Conservation (phyloP, 92 coral and sea anemone species). For the Phenganax stokvisi region DNA sequence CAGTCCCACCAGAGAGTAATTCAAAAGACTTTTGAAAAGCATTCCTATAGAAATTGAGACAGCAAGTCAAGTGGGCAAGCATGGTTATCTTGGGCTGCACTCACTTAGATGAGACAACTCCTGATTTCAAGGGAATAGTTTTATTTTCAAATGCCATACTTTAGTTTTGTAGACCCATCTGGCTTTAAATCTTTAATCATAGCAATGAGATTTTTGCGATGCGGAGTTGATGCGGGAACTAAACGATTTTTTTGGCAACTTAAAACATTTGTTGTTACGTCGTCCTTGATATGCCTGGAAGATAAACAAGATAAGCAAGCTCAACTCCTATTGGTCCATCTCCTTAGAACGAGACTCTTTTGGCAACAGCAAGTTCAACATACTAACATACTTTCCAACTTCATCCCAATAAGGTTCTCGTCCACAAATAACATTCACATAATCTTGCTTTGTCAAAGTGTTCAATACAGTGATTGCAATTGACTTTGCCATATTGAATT, state of each 20-base stretch:
- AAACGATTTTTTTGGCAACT: conserved; percentile 96
- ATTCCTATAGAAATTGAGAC: conserved; percentile 43
- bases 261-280: conserved; percentile 58
- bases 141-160: conserved; percentile 47
- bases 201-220: conserved; percentile 80
- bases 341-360: too few relatives aligned
- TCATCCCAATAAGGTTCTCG: conserved; percentile 92
- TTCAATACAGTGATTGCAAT: conserved; percentile 89
- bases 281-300: background rate
- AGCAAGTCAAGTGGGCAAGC: background rate
- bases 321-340: too few relatives aligned
- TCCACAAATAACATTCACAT: conserved; percentile 95
- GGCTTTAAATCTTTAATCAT: conserved; percentile 76
- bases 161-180: conserved; percentile 85
- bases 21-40: conserved; percentile 83
- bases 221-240: conserved; percentile 98
- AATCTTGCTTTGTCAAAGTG: conserved; percentile 93
- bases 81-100: too few relatives aligned
- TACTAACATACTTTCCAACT: conserved; percentile 71
- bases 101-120: background rate
- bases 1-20: conserved; percentile 59
- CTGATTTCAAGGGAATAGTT: background rate
- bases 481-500: conserved; percentile 86
- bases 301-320: too few relatives aligned
- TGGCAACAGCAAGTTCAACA: background rate